Percentiles rank a stretch among this genome's conserved stretches.
Conservation (phyloP, 2,113 vertebrate species). For the Ellobius talpinus region DNA sequence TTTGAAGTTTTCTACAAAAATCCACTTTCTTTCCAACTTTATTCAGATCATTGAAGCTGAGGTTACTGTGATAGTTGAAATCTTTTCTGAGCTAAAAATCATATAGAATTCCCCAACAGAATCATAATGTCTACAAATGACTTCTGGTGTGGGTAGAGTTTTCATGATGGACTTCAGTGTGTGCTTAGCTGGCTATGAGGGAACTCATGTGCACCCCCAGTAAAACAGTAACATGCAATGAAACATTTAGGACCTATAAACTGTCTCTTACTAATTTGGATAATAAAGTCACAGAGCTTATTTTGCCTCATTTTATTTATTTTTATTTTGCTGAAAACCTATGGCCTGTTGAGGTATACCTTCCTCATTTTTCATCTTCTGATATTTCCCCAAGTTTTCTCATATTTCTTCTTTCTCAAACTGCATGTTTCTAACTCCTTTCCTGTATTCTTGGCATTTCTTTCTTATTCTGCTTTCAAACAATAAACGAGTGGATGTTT, state of each 20-base stretch:
- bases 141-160: slow-evolving; percentile 62
- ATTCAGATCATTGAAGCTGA: slow-evolving; percentile 63
- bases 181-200: slow-evolving; percentile 60
- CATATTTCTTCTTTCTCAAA: background rate
- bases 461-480: slow-evolving; percentile 37
- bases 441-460: background rate
- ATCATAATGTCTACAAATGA: slow-evolving; percentile 71
- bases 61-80: slow-evolving; percentile 68
- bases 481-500: slow-evolving; percentile 11
- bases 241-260: slow-evolving; percentile 71
- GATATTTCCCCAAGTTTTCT: slow-evolving; percentile 41
- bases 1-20: slow-evolving; percentile 57
- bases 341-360: background rate
- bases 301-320: slow-evolving; percentile 65
- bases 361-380: background rate
- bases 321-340: slow-evolving; percentile 45
- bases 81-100: slow-evolving; percentile 70
- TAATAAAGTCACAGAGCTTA: slow-evolving; percentile 53
- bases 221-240: slow-evolving; percentile 54
- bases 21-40: slow-evolving; percentile 45
- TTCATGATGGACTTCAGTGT: slow-evolving; percentile 59
- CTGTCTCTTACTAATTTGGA: slow-evolving; percentile 65
- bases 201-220: slow-evolving; percentile 56
- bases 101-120: slow-evolving; percentile 53
- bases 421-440: background rate